phyloP scores from a whole-genome alignment of 1,140 invertebrate genomes.

The Brachionus asplanchnoidis region DNA sequence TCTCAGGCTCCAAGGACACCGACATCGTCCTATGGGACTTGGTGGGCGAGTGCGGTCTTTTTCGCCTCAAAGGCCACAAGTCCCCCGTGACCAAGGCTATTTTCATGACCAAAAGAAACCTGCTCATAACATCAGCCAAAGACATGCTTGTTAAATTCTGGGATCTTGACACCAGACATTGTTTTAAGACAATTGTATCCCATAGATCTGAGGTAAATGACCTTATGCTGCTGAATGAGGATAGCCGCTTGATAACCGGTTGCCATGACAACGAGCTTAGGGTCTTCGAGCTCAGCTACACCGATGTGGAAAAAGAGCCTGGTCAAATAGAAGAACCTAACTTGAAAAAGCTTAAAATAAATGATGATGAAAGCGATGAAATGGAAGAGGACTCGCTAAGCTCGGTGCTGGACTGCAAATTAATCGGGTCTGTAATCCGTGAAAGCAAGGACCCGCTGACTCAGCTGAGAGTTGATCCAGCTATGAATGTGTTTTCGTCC shows the following conservation, averaged over 20 bases:
- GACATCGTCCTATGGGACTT: conserved; percentile 92
- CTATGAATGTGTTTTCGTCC: conserved; percentile 69
- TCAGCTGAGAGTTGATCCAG: conserved; percentile 56
- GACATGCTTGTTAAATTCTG: conserved; percentile 95
- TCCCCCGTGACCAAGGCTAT: conserved; percentile 76
- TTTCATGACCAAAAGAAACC: conserved; percentile 71
- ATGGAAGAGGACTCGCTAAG: not conserved
- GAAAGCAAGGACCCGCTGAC: conserved; percentile 66
- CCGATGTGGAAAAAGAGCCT: not conserved
- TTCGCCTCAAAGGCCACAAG: conserved; percentile 84
- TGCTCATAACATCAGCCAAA: conserved; percentile 74
- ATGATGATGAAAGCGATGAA: conserved; percentile 42
- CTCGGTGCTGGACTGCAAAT: conserved; percentile 47
- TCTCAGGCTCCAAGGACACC: conserved; percentile 67
- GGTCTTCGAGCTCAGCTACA: conserved; percentile 66
- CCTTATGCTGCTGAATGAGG: conserved; percentile 71
- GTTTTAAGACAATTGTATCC: conserved; percentile 79
- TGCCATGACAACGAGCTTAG: conserved; percentile 74
- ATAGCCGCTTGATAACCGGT: conserved; percentile 77
- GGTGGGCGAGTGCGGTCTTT: conserved; percentile 79
- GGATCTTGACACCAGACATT: conserved; percentile 88
- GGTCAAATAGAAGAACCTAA: not conserved
- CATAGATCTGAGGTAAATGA: conserved; percentile 62
- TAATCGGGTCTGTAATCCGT: conserved; percentile 61
- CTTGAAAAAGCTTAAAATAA: conserved; percentile 41